Evolutionary conservation across 1,140 invertebrate genomes (phyloP), one percentile per base, ranked within the genome.

Genomic region (Rhagoletis zephyria): DNA sequence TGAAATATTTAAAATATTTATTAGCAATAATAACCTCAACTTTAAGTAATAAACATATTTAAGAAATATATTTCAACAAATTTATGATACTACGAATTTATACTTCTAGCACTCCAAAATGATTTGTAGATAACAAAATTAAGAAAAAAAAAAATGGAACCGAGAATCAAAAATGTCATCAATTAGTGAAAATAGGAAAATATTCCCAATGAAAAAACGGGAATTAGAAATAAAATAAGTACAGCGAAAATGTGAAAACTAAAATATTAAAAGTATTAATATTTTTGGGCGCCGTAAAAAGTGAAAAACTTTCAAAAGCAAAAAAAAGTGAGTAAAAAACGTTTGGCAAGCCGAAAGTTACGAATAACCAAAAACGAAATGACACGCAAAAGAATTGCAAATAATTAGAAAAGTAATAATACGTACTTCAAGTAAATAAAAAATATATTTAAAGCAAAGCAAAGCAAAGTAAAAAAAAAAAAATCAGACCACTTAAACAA

Each of bases 81-180:
- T 30, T 30, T 30, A 30, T 30, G 1, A 30, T 30, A 30, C 30
- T 30, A 30, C 30, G 30, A 30, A 30, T 30, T 30, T 30, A 30
- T 30, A 30, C 7, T 67, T 67, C 19, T 14, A 67, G 64, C 64
- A 67, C 6, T 30, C 40, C 64, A 67, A 67, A 67, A 67, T 67
- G 64, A 67, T 67, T 42, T 67, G 12, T 67, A 67, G 64, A 67
- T 67, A 67, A 67, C 64, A 67, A 67, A 67, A 65, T 65, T 19
- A 65, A 7, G 0, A 63, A 65, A 10, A 4, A 65, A 65, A 0
- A 65, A 67, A 10, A 9, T 67, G 10, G 5, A 56, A 56, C 10
- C 51, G 10, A 10, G 10, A 63, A 63, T 14, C 12, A 63, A 63
- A 63, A 12, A 63, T 6, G 42, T 48, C 67, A 74, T 74, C 7